phyloP scores from a whole-genome alignment of 2,797 vertebrate genomes.

The Anas georgica region DNA sequence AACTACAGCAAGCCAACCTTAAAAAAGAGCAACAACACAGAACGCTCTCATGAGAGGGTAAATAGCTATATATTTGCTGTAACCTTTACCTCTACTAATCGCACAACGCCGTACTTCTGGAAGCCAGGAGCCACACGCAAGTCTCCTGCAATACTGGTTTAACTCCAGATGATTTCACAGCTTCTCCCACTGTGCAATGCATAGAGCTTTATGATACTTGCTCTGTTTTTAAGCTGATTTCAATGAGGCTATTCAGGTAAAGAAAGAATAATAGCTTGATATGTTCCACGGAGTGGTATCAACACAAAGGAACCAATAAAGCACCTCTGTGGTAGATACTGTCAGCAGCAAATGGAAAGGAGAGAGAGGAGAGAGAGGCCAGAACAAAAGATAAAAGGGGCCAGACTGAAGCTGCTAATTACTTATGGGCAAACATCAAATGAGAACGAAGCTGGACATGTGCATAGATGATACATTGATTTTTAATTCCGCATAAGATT shows the following conservation, averaged over 20 bases:
- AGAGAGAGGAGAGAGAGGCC: background rate
- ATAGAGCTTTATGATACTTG: background rate
- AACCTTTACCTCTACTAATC: background rate
- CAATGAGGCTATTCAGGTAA: background rate
- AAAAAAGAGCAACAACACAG: background rate
- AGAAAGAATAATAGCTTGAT: background rate
- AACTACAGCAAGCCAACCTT: background rate
- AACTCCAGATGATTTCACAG: background rate
- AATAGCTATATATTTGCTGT: background rate
- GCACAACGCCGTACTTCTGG: rapidly evolving
- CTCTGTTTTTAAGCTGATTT: background rate
- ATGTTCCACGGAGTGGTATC: background rate
- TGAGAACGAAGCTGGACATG: background rate
- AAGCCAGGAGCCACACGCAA: background rate
- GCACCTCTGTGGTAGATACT: background rate
- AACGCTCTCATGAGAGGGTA: background rate
- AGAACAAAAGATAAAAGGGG: background rate
- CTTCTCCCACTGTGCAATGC: background rate
- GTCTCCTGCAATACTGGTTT: background rate
- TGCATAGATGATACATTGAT: background rate
- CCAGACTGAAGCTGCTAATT: background rate
- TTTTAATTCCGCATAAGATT: background rate
- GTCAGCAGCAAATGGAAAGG: background rate
- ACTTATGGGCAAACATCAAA: background rate
- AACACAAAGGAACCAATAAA: background rate